Evolutionary conservation across 2,797 vertebrate species (phyloP), one percentile per base, ranked within the genome.

Genomic region (Peromyscus nudipes): DNA sequence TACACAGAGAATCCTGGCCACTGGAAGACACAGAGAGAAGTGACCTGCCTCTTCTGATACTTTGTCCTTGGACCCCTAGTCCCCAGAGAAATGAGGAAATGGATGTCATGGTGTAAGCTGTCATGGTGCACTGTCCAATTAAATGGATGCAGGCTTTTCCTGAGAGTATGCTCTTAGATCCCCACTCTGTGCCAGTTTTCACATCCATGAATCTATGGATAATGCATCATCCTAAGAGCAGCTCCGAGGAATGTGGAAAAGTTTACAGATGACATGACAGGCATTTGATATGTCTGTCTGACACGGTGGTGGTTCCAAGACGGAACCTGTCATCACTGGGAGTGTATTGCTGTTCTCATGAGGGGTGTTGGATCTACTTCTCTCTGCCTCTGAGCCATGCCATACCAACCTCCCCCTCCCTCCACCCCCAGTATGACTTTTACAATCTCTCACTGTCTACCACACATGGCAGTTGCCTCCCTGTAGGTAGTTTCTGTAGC

Each of bases 21-120:
- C 0, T 1, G 16, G 62, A 52, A 2, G 31, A 79, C 3, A 17
- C 13, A 1, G 4, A 19, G 19, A 27, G 29, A 1, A 17, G 11
- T 6, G 13, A 14, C 4, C 5, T 29, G 4, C 4, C 4, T 4
- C 60, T 31, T 62, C 34, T 2, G 1, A 89, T 7, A 1, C 49
- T 37, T 21, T n/a, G 4, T 21, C 21, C n/a, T 69, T 11, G 12
- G 29, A 21, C 71, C 37, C 75, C 29, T 25, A 0, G 19, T 34
- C n/a, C 37, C 52, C 16, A 71, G 31, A 55, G 65, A 27, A 11
- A 16, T 19, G 25, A 64, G 31, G 31, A 64, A 60, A 40, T 6
- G 13, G 4, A 11, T 29, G 62, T 13, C 40, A 17, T n/a, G 2
- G 14, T 49, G 7, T 7, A 77, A 79, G 21, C 7, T n/a, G 6